These are phyloP conservation scores for Potorous gilbertii DNA, from an alignment of 2,797 vertebrate genomes.

Conservation along the genomic window DNA sequence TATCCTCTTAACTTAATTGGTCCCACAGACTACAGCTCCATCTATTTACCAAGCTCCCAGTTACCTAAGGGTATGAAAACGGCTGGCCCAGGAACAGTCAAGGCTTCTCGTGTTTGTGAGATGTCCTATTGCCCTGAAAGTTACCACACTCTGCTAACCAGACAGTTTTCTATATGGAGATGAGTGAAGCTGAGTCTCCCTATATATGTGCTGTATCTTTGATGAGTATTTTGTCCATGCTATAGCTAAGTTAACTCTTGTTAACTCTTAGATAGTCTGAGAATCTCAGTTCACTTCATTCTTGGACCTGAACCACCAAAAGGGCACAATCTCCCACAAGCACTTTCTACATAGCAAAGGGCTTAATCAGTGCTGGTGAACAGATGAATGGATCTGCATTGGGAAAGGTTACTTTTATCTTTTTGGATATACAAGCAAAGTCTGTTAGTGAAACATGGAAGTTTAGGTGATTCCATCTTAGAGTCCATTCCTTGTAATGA, in stretches of 20 bases:
- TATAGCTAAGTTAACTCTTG: not conserved
- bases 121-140: not conserved
- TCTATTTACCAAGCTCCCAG: not conserved
- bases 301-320: not conserved
- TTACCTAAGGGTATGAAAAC: not conserved
- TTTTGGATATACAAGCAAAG: not conserved
- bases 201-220: not conserved
- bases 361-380: not conserved
- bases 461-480: slow-evolving; percentile 20
- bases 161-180: not conserved
- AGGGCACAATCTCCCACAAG: not conserved
- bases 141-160: not conserved
- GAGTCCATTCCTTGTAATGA: slow-evolving; percentile 13
- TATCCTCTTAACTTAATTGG: not conserved
- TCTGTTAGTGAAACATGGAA: not conserved
- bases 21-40: not conserved
- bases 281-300: not conserved
- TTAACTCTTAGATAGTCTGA: not conserved
- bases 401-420: not conserved
- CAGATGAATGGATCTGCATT: not conserved
- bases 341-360: not conserved
- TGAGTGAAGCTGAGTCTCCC: not conserved
- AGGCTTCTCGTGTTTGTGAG: not conserved
- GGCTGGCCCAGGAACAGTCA: not conserved
- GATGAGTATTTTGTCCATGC: not conserved